These are phyloP conservation scores for Eupithecia subumbrata DNA, from an alignment of 2,888 invertebrate genomes.

Conservation along the genomic window DNA sequence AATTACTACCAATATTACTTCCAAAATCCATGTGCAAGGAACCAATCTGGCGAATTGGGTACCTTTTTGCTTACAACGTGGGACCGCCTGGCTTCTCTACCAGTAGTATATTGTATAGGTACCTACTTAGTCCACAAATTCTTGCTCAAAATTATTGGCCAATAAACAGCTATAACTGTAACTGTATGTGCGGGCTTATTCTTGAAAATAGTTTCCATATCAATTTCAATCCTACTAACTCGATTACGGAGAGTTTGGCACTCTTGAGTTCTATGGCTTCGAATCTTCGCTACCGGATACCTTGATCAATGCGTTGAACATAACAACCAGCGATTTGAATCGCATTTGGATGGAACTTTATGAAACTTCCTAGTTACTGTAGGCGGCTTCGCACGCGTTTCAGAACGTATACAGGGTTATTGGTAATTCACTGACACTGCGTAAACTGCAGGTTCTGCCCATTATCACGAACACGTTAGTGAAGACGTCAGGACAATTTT, in stretches of 20 bases:
- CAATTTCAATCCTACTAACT: neutral
- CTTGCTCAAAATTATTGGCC: neutral
- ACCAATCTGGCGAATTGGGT: neutral
- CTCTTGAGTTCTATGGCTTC: too few species aligned
- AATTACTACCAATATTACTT: neutral
- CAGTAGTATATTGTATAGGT: neutral
- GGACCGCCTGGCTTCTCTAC: neutral
- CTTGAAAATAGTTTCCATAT: neutral
- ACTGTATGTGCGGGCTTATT: neutral
- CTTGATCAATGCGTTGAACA: too few species aligned
- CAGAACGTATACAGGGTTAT: too few species aligned
- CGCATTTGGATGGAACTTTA: too few species aligned
- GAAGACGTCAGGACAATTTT: too few species aligned
- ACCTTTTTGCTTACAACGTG: neutral
- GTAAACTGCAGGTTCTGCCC: too few species aligned
- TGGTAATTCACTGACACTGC: too few species aligned
- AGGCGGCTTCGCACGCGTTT: too few species aligned
- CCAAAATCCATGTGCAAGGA: neutral
- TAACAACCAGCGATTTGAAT: too few species aligned
- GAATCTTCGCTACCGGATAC: too few species aligned
- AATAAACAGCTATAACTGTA: constrained; percentile 1
- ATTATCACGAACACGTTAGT: too few species aligned
- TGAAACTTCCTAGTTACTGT: too few species aligned
- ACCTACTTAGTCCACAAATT: neutral
- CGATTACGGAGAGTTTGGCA: neutral